These are phyloP conservation scores for Alcedo atthis DNA, from an alignment of 2,797 vertebrate genomes.

Conservation along the genomic window DNA sequence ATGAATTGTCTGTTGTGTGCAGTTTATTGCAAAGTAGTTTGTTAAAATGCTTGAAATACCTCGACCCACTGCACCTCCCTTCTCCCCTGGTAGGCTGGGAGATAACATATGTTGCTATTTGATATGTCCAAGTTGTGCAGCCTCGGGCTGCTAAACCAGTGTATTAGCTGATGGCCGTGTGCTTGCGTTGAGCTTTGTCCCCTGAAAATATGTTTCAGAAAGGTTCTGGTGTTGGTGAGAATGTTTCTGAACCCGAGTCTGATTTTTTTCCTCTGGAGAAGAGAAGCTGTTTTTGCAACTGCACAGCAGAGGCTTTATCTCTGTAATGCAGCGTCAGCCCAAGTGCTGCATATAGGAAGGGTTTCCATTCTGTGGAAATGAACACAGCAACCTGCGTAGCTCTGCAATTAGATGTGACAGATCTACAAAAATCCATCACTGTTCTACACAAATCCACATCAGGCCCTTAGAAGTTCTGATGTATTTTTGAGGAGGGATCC, in stretches of 20 bases:
- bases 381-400: background rate
- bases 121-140: background rate
- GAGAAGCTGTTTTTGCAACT: slow-evolving; percentile 32
- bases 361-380: background rate
- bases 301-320: slow-evolving; percentile 11
- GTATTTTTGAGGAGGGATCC: background rate
- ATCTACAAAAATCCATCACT: background rate
- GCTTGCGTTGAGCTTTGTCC: background rate
- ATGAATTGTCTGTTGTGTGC: background rate
- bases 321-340: background rate
- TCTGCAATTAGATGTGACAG: background rate
- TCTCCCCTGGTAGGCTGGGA: background rate
- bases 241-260: background rate
- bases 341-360: too few species aligned
- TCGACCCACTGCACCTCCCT: background rate
- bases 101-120: background rate
- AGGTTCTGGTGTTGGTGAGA: slow-evolving; percentile 21
- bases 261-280: background rate
- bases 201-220: background rate
- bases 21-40: background rate
- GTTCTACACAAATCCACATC: background rate
- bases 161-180: background rate
- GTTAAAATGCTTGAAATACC: background rate
- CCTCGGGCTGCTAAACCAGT: background rate
- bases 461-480: background rate